phyloP scores from a whole-genome alignment of 2,888 invertebrate genomes.

The Hydriomena furcata region DNA sequence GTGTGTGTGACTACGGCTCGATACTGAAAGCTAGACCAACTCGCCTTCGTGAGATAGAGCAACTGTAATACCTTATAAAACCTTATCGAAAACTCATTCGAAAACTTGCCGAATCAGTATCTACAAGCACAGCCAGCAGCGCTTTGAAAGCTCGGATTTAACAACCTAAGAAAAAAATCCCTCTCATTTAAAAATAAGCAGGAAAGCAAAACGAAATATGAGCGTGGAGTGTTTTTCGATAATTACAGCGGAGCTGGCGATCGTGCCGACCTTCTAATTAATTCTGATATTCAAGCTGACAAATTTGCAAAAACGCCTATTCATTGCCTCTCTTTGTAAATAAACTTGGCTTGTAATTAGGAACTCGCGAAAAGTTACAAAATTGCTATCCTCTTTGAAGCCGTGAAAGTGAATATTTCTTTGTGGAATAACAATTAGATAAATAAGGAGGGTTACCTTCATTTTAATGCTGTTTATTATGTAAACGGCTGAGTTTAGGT shows the following conservation, averaged over 20 bases:
- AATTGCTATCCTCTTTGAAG: constrained; percentile 31
- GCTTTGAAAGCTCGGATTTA: not conserved
- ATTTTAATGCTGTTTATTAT: constrained; percentile 14
- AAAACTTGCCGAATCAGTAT: too few species aligned
- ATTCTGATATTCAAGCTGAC: constrained; percentile 49
- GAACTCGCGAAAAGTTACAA: constrained; percentile 33
- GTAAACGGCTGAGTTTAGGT: constrained; percentile 5
- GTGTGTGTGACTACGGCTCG: too few species aligned
- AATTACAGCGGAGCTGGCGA: constrained; percentile 47
- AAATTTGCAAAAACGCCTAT: constrained; percentile 41
- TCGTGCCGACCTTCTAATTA: constrained; percentile 45
- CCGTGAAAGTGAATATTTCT: constrained; percentile 26
- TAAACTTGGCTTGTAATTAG: constrained; percentile 38
- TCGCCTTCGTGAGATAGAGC: too few species aligned
- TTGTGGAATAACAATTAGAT: constrained; percentile 22
- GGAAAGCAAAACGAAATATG: constrained; percentile 44
- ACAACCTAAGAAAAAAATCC: constrained; percentile 26
- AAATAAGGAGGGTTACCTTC: constrained; percentile 16
- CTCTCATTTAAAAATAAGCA: constrained; percentile 38
- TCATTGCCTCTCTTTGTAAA: constrained; percentile 39
- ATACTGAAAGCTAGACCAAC: too few species aligned
- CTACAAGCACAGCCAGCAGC: too few species aligned
- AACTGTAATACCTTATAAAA: too few species aligned
- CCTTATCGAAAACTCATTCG: too few species aligned
- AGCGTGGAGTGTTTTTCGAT: constrained; percentile 43